Evolutionary conservation across 2,888 invertebrate genomes (phyloP).

Genomic region (Teleogryllus oceanicus): DNA sequence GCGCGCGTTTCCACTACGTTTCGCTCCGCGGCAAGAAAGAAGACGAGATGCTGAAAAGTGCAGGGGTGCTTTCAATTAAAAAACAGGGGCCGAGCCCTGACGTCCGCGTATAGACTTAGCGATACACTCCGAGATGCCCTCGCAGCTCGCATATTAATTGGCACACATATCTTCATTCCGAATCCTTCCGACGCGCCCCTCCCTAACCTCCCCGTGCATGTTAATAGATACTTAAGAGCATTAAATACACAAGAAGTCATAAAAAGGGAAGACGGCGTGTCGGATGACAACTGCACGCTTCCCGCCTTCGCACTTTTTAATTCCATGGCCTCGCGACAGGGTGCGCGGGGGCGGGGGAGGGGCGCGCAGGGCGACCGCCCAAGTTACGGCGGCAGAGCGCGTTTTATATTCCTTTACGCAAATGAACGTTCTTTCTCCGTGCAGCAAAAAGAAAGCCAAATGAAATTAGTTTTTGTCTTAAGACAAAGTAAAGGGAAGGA

Average conservation of each 20-base stretch:
- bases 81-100: not conserved
- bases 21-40: not conserved
- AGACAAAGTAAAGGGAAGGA: slow-evolving; percentile 18
- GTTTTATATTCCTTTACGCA: slow-evolving; percentile 18
- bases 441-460: slow-evolving; percentile 6
- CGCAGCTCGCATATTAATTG: not conserved
- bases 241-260: slow-evolving; percentile 9
- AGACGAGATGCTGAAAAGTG: not conserved
- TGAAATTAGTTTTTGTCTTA: slow-evolving; percentile 18
- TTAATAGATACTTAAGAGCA: slow-evolving; percentile 18
- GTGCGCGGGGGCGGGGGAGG: too few species aligned
- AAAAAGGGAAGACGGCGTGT: not conserved
- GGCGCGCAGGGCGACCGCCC: not conserved
- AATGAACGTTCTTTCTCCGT: slow-evolving; percentile 18
- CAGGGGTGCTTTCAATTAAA: not conserved
- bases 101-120: not conserved
- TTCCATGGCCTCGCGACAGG: not conserved
- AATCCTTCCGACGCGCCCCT: not conserved
- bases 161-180: slow-evolving; percentile 5
- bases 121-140: not conserved
- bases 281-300: not conserved
- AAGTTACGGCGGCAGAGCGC: not conserved
- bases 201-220: not conserved
- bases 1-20: not conserved
- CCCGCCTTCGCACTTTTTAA: not conserved